A percentile compares a stretch with the other conserved stretches of the same genome.
Conservation (phyloP, 2,113 vertebrate species). For the Orientallactaga bullata region DNA sequence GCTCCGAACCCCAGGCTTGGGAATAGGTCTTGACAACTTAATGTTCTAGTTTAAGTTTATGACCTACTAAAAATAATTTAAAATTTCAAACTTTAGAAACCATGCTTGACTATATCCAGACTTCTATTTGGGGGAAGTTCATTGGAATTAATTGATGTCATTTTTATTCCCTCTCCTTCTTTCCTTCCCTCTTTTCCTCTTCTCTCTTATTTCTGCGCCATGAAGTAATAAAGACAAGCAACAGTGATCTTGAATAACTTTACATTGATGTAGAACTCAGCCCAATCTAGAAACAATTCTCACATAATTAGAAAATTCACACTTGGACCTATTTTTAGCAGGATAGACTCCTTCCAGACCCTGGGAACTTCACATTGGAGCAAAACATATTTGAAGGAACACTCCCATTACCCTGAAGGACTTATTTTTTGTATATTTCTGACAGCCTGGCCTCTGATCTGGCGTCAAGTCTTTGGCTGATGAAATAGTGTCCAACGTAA, state of each 20-base stretch:
- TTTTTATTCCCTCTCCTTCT: constrained; percentile 1
- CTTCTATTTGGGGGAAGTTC: constrained; percentile 22
- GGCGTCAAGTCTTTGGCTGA: constrained; percentile 46
- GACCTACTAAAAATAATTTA: constrained; percentile 53
- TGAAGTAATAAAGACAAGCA: not conserved
- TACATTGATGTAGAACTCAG: not conserved
- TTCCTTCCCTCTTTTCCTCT: not conserved
- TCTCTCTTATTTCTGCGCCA: not conserved
- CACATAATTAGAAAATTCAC: constrained; percentile 8
- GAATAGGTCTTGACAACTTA: constrained; percentile 57
- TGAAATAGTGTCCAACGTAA: constrained; percentile 66
- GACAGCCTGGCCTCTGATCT: constrained; percentile 50
- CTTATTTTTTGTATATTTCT: constrained; percentile 70
- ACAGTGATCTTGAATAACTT: constrained; percentile 2
- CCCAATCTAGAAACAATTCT: not conserved
- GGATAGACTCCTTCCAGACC: not conserved
- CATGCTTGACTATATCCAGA: not conserved
- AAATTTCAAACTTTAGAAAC: constrained; percentile 47
- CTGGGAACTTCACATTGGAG: not conserved
- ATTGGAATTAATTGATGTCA: constrained; percentile 26
- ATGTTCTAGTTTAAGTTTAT: constrained; percentile 59
- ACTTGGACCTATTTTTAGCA: not conserved
- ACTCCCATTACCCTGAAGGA: not conserved
- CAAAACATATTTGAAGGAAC: not conserved
- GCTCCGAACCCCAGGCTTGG: not conserved